Conservation (phyloP, 2,797 vertebrate genomes). For the Poecilia picta region DNA sequence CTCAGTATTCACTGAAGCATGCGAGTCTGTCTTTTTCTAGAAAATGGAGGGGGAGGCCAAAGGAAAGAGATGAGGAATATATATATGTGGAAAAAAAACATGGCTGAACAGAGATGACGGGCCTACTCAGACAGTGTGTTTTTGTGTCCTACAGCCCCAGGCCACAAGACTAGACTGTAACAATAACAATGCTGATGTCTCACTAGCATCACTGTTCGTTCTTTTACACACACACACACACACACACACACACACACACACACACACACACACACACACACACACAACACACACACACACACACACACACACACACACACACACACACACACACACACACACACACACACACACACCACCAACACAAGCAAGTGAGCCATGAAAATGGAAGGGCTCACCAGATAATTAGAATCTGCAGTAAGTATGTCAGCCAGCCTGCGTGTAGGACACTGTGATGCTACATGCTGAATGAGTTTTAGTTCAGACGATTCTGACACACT, state of each 20-base stretch:
- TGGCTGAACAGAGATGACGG: conserved; percentile 52
- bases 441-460: neutral
- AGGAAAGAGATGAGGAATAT: conserved; percentile 46
- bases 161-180: conserved; percentile 75
- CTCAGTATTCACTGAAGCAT: conserved; percentile 53
- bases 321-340: neutral
- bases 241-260: neutral
- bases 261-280: no score
- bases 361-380: conserved; percentile 54
- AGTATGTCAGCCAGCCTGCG: conserved; percentile 49
- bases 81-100: conserved; percentile 48
- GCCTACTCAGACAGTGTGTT: conserved; percentile 72
- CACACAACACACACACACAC: no score
- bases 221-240: conserved; percentile 13
- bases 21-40: conserved; percentile 27
- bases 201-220: conserved; percentile 66
- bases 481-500: neutral
- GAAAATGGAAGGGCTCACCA: conserved; percentile 52
- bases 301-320: neutral
- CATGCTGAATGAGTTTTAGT: neutral
- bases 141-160: conserved; percentile 77
- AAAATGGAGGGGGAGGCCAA: conserved; percentile 51
- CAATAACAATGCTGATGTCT: conserved; percentile 75
- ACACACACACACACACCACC: no score
- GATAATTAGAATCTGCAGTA: conserved; percentile 45